A percentile compares a stretch with the other conserved stretches of the same genome.
These are phyloP conservation scores for Phrynocephalus versicolor DNA, from an alignment of 2,113 vertebrate species.

Conservation along the genomic window DNA sequence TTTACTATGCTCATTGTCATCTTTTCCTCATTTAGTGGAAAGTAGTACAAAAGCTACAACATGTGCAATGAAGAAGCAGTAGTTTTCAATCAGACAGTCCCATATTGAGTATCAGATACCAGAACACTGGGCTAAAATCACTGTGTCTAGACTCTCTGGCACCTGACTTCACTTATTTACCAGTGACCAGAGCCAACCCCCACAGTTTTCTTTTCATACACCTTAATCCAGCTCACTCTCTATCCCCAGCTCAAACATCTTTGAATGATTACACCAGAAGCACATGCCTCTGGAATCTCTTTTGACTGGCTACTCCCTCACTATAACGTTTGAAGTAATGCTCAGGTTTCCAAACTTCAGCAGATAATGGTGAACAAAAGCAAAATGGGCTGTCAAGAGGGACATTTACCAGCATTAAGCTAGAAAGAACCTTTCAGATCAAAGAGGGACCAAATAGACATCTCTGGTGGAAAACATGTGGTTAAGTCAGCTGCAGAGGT, in stretches of 20 bases:
- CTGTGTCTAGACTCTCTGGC: slow-evolving; percentile 99
- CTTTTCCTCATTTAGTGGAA: slow-evolving; percentile 91
- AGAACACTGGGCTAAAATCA: slow-evolving; percentile 92
- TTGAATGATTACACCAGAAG: slow-evolving; percentile 87
- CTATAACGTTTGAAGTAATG: slow-evolving; percentile 83
- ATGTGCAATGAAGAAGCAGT: slow-evolving; percentile 83
- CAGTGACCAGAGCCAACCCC: slow-evolving; percentile 90
- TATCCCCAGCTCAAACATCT: slow-evolving; percentile 77
- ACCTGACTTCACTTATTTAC: slow-evolving; percentile 98
- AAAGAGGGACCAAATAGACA: slow-evolving; percentile 77
- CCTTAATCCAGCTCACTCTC: slow-evolving; percentile 70
- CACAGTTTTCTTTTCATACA: slow-evolving; percentile 74
- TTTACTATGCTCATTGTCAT: slow-evolving; percentile 79
- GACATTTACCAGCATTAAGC: slow-evolving; percentile 80
- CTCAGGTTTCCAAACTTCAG: slow-evolving; percentile 82
- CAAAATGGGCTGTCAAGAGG: slow-evolving; percentile 79
- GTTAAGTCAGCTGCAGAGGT: slow-evolving; percentile 58
- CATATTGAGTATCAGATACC: slow-evolving; percentile 96
- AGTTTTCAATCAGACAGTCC: slow-evolving; percentile 88
- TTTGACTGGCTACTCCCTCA: slow-evolving; percentile 77
- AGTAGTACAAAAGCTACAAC: slow-evolving; percentile 81
- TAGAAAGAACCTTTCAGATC: slow-evolving; percentile 78
- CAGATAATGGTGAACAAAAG: slow-evolving; percentile 82
- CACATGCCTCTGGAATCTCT: slow-evolving; percentile 81
- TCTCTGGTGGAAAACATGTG: slow-evolving; percentile 75